Evolutionary conservation across 2,797 vertebrate species (phyloP).

Genomic region (Darevskia nairensis): DNA sequence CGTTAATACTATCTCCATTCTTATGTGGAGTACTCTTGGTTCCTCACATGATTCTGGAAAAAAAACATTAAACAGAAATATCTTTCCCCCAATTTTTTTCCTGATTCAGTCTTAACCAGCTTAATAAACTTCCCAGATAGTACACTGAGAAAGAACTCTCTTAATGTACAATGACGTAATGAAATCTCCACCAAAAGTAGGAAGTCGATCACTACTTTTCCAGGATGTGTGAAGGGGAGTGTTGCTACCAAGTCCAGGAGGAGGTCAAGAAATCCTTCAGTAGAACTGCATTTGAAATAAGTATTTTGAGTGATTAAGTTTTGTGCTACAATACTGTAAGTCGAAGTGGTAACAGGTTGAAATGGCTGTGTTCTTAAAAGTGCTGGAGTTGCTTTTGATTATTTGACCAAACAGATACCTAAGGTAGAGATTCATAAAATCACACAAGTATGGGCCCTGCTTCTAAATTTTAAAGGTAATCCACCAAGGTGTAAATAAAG

Average conservation of each 20-base stretch:
- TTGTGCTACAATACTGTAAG: constrained; percentile 61
- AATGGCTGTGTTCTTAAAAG: constrained; percentile 33
- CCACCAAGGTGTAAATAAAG: constrained; percentile 83
- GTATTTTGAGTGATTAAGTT: constrained; percentile 64
- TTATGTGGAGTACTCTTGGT: constrained; percentile 71
- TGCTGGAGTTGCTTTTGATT: constrained; percentile 67
- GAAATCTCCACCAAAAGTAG: constrained; percentile 61
- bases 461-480: constrained; percentile 73
- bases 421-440: constrained; percentile 57
- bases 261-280: constrained; percentile 49
- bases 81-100: constrained; percentile 64
- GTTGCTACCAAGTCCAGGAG: constrained; percentile 64
- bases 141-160: constrained; percentile 60
- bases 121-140: constrained; percentile 71
- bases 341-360: constrained; percentile 61
- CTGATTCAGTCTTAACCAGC: constrained; percentile 71
- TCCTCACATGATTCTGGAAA: constrained; percentile 74
- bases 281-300: constrained; percentile 61
- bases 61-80: constrained; percentile 52
- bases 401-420: constrained; percentile 62
- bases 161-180: constrained; percentile 64
- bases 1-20: constrained; percentile 72
- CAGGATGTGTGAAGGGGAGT: constrained; percentile 65
- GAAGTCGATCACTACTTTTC: constrained; percentile 67
- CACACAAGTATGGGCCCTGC: constrained; percentile 63